These are phyloP conservation scores for Leuctra nigra DNA, from an alignment of 2,888 invertebrate species.

Conservation along the genomic window DNA sequence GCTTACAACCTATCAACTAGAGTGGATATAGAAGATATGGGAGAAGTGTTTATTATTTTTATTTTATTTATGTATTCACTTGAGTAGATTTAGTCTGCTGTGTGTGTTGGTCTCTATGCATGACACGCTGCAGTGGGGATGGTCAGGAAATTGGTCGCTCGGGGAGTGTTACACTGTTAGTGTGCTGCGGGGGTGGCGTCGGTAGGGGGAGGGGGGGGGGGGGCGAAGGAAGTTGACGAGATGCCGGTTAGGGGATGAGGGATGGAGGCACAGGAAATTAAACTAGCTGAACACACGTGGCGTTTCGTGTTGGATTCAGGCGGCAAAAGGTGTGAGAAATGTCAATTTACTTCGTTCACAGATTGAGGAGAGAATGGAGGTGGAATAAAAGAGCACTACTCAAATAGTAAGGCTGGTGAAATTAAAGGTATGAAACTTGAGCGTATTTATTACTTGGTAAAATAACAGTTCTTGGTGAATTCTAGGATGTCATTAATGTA, in stretches of 20 bases:
- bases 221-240: constrained; percentile 26
- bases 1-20: neutral
- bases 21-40: neutral
- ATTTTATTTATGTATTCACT: constrained; percentile 9
- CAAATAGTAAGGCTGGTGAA: no score
- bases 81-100: no score
- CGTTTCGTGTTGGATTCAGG: neutral
- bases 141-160: constrained; percentile 25
- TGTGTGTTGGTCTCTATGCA: no score
- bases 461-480: no score
- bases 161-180: no score
- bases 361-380: neutral
- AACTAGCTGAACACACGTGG: constrained; percentile 4
- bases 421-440: no score
- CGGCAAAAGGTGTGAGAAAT: neutral
- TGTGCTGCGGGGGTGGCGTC: no score
- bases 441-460: no score
- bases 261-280: constrained; percentile 14
- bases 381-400: no score
- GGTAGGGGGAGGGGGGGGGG: no score
- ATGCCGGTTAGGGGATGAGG: constrained; percentile 21
- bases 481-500: no score
- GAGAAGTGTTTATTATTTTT: constrained; percentile 7
- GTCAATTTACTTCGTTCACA: neutral
- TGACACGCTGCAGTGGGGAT: constrained; percentile 19